Percentiles rank a stretch among this genome's conserved stretches.
phyloP scores from a whole-genome alignment of 2,888 invertebrate genomes.

The Stenichneumon culpator region DNA sequence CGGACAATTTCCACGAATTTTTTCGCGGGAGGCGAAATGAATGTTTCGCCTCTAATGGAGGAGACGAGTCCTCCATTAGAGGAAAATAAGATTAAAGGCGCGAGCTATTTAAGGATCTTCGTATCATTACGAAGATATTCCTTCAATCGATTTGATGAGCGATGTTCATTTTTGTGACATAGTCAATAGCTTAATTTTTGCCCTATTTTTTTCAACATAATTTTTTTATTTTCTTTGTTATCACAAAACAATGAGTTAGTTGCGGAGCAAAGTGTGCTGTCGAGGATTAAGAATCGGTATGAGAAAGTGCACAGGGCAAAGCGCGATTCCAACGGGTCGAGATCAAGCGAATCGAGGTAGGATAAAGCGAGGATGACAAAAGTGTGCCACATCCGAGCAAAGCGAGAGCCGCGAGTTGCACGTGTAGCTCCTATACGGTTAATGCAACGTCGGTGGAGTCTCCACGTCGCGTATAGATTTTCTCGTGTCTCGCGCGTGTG shows the following conservation, averaged over 20 bases:
- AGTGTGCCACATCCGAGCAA: conserved; percentile 64
- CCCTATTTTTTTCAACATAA: background rate
- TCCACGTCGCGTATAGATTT: conserved; percentile 71
- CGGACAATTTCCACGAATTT: background rate
- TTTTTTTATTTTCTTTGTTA: background rate
- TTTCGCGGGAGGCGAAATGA: background rate
- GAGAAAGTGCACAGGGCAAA: conserved; percentile 64
- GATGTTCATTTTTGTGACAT: background rate
- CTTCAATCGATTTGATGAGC: background rate
- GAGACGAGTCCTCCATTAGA: no score
- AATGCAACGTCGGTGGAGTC: background rate
- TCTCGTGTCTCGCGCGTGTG: conserved; percentile 67
- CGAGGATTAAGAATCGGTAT: conserved; percentile 44
- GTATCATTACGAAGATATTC: no score
- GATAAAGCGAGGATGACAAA: conserved; percentile 63
- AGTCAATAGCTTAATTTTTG: background rate
- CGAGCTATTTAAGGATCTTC: background rate
- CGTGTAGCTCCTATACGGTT: conserved; percentile 23
- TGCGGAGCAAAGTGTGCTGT: background rate
- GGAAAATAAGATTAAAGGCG: background rate
- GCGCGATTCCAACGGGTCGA: conserved; percentile 55
- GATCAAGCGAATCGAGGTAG: conserved; percentile 58
- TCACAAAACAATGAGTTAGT: background rate
- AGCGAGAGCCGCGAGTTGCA: conserved; percentile 61
- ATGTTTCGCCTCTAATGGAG: no score